Conservation (phyloP, 2,113 vertebrate species). For the pig (Sus scrofa) region T2T-Sscrofa CM000820.6:12822501-12823000, state of each 20-base stretch:
- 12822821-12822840: neutral
- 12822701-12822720: neutral
- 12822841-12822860: neutral
- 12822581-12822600: neutral
- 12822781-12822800: neutral
- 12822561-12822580: neutral
- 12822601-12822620: neutral
- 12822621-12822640: conserved; percentile 8
- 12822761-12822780: neutral
- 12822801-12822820: neutral
- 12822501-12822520: conserved; percentile 3
- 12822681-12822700: neutral
- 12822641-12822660: neutral
- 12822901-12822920: neutral
- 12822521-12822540: neutral
- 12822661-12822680: neutral
- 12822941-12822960: conserved; percentile 4
- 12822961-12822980: neutral
- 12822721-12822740: neutral
- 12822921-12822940: neutral
- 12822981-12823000: too few species aligned
- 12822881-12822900: neutral
- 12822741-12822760: neutral
- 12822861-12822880: neutral
- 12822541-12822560: neutral